Evolutionary conservation across 2,113 vertebrate species (phyloP), one percentile per base, ranked within the genome.

Genomic region (Mola mola): DNA sequence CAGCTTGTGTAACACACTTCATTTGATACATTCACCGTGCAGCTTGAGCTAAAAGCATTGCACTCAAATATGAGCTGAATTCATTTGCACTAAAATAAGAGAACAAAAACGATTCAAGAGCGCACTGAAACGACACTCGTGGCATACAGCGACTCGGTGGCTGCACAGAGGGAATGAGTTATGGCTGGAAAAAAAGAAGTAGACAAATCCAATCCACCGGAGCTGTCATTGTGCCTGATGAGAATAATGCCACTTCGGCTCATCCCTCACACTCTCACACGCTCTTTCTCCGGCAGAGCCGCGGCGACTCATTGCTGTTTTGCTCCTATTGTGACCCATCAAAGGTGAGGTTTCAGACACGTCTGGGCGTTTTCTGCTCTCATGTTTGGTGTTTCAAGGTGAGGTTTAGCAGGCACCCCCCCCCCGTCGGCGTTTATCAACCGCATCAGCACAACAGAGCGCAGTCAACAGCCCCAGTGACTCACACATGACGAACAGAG

Each of bases 1-100:
- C 42, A 66, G 67, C 75, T 84, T 87, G 81, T 76, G 69, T 83
- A 84, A 90, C 81, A 82, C 86, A 85, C 79, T 84, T 86, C 62
- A 87, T 84, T 88, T 84, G 81, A 83, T 67, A 78, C 71, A 79
- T 69, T 78, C 79, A 72, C 48, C 12, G 41, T 78, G 64, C 72
- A 61, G 81, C 64, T 75, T 44, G 66, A 78, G 68, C 77, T 84
- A 76, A 81, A 81, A 88, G 76, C 76, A 29, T 20, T 33, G 72
- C 65, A 72, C 59, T 86, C 67, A 60, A 72, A 78, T 61, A 80
- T 68, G 71, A 86, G 75, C 65, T 72, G 68, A 76, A 85, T 79
- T 81, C 33, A 81, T 79, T 79, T 82, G 66, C 64, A 55, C 72
- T 37, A 56, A 76, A 83, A 86, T 51, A 80, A 77, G 42, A 66